Percentiles rank a stretch among this genome's conserved stretches.
These are phyloP conservation scores for Leptobrachium leishanense DNA, from an alignment of 2,113 vertebrate genomes.

Conservation along the genomic window DNA sequence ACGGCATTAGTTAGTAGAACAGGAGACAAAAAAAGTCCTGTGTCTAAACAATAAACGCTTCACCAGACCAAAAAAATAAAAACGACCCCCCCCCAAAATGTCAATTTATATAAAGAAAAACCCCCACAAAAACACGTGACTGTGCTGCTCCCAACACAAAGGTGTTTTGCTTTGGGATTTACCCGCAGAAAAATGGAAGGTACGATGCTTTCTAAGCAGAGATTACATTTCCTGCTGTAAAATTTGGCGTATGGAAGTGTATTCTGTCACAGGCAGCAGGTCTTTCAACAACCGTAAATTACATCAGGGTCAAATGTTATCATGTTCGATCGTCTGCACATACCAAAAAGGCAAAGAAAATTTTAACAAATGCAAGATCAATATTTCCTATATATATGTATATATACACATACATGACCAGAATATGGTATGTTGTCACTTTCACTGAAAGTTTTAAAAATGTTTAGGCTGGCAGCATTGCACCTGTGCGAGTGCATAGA, in stretches of 20 bases:
- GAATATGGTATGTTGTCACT: conserved; percentile 68
- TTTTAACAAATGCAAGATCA: conserved; percentile 56
- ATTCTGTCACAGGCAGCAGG: conserved; percentile 57
- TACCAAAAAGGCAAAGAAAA: conserved; percentile 56
- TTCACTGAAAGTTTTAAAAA: conserved; percentile 82
- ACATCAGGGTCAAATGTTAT: conserved; percentile 47
- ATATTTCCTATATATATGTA: conserved; percentile 53
- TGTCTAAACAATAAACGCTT: conserved; percentile 58
- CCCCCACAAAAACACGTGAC: no score
- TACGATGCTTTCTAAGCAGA: background rate
- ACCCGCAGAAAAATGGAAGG: background rate
- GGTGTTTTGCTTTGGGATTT: no score
- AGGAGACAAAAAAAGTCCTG: background rate
- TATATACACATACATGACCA: conserved; percentile 54
- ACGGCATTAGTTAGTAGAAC: conserved; percentile 52
- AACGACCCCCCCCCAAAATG: background rate
- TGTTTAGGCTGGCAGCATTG: conserved; percentile 64
- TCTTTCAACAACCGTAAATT: conserved; percentile 56
- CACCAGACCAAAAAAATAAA: conserved; percentile 53
- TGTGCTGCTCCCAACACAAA: no score
- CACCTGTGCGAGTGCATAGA: conserved; percentile 67
- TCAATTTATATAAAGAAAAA: no score
- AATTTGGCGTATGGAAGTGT: background rate
- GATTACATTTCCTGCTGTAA: background rate
- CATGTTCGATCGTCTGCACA: conserved; percentile 54